Conservation (phyloP, 2,888 invertebrate species). For the Xylophagus ater region DNA sequence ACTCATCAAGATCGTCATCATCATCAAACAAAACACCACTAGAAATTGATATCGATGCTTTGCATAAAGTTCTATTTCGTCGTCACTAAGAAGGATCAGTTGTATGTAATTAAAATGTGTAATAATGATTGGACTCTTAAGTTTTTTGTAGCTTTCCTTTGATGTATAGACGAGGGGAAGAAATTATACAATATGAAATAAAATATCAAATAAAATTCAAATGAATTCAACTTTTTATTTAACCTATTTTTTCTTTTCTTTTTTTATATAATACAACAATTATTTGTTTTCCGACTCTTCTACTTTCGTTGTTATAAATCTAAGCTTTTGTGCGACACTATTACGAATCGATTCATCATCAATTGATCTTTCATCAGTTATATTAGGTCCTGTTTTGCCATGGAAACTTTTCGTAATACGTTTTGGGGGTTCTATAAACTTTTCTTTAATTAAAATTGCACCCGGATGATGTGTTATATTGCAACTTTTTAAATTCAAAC, state of each 20-base stretch:
- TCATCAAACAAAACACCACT: constrained; percentile 28
- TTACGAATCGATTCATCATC: neutral
- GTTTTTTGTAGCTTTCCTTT: too few species aligned
- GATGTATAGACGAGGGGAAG: too few species aligned
- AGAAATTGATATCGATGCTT: constrained; percentile 39
- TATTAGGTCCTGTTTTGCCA: constrained; percentile 30
- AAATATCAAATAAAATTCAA: too few species aligned
- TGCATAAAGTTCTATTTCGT: constrained; percentile 37
- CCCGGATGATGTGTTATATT: constrained; percentile 30
- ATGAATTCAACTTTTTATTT: neutral
- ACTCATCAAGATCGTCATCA: constrained; percentile 16
- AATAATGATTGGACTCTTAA: too few species aligned
- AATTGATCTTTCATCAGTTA: neutral
- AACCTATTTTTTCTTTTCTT: neutral
- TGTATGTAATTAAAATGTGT: neutral
- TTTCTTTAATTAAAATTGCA: constrained; percentile 41
- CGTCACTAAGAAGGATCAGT: constrained; percentile 22
- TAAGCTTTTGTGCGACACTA: neutral
- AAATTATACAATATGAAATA: neutral
- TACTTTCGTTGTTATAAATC: constrained; percentile 9
- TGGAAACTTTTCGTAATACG: constrained; percentile 40
- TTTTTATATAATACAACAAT: neutral
- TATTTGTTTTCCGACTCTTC: constrained; percentile 4
- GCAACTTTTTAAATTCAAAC: constrained; percentile 17
- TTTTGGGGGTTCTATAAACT: constrained; percentile 43